A percentile compares a stretch with the other conserved stretches of the same genome.
Evolutionary conservation across 2,888 invertebrate genomes (phyloP).

Genomic region (Pogonocherus hispidulus): DNA sequence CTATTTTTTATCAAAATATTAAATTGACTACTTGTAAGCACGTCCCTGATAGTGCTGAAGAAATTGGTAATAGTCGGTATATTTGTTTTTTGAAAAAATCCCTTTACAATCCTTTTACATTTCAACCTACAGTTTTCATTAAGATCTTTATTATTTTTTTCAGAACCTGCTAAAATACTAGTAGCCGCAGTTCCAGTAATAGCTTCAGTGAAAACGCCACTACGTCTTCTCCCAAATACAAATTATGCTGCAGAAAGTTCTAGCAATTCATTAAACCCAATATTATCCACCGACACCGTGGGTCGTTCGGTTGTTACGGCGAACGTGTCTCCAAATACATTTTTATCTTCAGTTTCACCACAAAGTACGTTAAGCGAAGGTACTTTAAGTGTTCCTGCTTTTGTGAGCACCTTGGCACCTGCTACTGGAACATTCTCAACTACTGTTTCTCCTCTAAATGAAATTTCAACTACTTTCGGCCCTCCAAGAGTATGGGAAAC

Average conservation of each 20-base stretch:
- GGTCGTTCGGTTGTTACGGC: background rate
- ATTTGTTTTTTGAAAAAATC: too few species aligned
- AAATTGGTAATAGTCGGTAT: too few species aligned
- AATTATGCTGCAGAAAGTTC: slow-evolving; percentile 26
- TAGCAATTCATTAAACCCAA: background rate
- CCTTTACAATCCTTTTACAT: too few species aligned
- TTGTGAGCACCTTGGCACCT: background rate
- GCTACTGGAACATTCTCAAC: background rate
- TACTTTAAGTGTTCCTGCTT: background rate
- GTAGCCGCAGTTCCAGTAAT: slow-evolving; percentile 39
- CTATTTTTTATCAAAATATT: too few species aligned
- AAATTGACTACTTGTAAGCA: too few species aligned
- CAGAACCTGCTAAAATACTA: slow-evolving; percentile 47
- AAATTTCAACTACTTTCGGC: background rate
- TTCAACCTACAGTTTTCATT: background rate
- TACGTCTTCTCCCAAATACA: slow-evolving; percentile 30
- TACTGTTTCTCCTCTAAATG: background rate
- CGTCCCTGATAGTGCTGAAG: too few species aligned
- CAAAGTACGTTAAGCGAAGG: background rate
- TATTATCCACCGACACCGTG: slow-evolving; percentile 12
- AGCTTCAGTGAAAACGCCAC: slow-evolving; percentile 34
- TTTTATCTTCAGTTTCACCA: background rate
- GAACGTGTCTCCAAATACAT: background rate
- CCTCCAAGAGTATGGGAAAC: background rate
- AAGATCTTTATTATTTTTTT: slow-evolving; percentile 25